These are phyloP conservation scores for Microtus obscurus DNA, from an alignment of 2,797 vertebrate genomes.

Conservation along the genomic window DNA sequence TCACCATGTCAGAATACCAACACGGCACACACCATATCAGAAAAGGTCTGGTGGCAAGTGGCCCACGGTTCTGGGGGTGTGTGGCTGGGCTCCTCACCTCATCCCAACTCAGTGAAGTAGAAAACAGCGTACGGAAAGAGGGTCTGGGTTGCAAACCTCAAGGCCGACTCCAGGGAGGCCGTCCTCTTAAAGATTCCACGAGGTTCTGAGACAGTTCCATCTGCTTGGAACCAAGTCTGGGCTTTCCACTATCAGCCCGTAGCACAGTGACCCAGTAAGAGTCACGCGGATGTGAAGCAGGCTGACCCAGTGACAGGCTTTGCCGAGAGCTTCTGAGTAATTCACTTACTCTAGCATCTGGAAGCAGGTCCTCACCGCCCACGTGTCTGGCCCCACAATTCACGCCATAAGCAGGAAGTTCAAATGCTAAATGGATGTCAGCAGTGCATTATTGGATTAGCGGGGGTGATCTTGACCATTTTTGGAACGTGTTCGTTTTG, in stretches of 20 bases:
- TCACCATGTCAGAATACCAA: background rate
- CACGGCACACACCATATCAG: background rate
- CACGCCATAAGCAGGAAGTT: conserved; percentile 56
- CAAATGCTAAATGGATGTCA: conserved; percentile 57
- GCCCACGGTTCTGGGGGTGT: background rate
- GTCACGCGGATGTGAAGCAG: rapidly evolving
- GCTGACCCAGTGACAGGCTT: background rate
- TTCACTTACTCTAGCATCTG: background rate
- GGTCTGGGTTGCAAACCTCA: background rate
- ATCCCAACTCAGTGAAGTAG: background rate
- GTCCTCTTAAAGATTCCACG: background rate
- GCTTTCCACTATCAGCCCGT: background rate
- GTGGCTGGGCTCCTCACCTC: background rate
- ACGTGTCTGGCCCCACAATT: background rate
- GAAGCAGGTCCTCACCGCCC: background rate
- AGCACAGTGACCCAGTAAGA: background rate
- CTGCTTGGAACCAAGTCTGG: background rate
- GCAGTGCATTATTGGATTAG: conserved; percentile 46
- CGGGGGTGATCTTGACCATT: conserved; percentile 57
- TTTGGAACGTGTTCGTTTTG: conserved; percentile 7
- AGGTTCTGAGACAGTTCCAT: background rate
- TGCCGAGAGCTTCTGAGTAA: background rate
- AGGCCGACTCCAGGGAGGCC: background rate
- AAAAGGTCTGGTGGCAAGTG: background rate
- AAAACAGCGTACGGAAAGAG: background rate